Evolutionary conservation across 2,113 vertebrate genomes (phyloP).

Genomic region (Eidolon helvum): DNA sequence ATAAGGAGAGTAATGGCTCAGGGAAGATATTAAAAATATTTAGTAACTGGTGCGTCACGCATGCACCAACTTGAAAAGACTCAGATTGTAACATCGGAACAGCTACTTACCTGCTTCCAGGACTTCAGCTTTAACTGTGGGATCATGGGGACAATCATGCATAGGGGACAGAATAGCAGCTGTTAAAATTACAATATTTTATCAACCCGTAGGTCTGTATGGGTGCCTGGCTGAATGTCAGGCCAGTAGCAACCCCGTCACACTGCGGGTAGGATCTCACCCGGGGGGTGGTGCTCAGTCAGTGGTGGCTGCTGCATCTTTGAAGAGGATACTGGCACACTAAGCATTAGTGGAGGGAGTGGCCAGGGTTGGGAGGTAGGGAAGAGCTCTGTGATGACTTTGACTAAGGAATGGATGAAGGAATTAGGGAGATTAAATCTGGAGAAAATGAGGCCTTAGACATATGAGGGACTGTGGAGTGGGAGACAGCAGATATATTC

Average conservation of each 20-base stretch:
- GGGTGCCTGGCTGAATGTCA: not conserved
- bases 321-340: not conserved
- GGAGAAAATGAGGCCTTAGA: not conserved
- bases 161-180: not conserved
- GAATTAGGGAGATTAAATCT: not conserved
- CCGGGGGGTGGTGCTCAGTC: not conserved
- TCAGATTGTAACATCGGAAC: not conserved
- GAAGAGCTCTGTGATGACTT: not conserved
- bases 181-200: not conserved
- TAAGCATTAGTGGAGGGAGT: too few species aligned
- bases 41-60: not conserved
- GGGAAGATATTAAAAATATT: not conserved
- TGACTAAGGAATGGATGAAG: not conserved
- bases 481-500: not conserved
- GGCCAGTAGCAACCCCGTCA: accelerated
- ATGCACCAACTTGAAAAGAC: not conserved
- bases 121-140: not conserved
- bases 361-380: not conserved
- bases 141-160: not conserved
- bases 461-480: too few species aligned
- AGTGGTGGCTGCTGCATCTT: not conserved
- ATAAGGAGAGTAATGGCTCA: not conserved
- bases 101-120: not conserved
- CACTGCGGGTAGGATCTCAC: not conserved
- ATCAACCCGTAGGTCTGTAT: not conserved